Base-by-base conservation (phyloP, 2,888 invertebrate genomes). In the Thysanoteuthis rhombus region DNA sequence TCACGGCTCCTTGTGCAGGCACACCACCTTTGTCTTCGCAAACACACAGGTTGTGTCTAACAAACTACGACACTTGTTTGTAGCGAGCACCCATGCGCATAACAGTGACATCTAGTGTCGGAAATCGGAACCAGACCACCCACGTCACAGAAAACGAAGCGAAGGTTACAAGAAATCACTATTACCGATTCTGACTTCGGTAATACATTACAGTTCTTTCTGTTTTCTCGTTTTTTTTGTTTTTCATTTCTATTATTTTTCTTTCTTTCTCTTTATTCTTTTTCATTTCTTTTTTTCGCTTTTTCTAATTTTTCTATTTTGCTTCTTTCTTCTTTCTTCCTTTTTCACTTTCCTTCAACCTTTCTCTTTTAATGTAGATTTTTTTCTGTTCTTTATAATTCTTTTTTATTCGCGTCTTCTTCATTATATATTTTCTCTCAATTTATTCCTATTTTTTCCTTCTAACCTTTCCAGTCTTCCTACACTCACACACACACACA, bases 41-140 rank as follows among this genome's bases (percentile, higher is more conserved):
- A n/a, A 75, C 75, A 75, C 75, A 75, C 75, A 75, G 75, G n/a
- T 75, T 75, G 75, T 75, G 75, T 75, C 75, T 75, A 75, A 75
- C 75, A 75, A 75, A 75, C 75, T 75, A 36, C 75, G 75, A 75
- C 75, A 75, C 75, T 75, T 75, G 75, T 75, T 75, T 75, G n/a
- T 75, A 75, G 36, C 16, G 75, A 75, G 75, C 75, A 75, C 75
- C 75, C 75, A 75, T 25, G 75, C 75, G 75, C 75, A 75, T 75
- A 75, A 75, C 75, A 75, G n/a, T 36, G 75, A 75, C 75, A 75
- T 75, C 75, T 75, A 75, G 75, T 12, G 75, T 36, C 75, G 75
- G 75, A 75, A 75, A 75, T 75, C 75, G 75, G 75, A 75, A 75
- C 75, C n/a, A 75, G 75, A 36, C 75, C 75, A 75, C 75, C 75